These are phyloP conservation scores for Leptosomus discolor DNA, from an alignment of 2,113 vertebrate species.

Conservation along the genomic window DNA sequence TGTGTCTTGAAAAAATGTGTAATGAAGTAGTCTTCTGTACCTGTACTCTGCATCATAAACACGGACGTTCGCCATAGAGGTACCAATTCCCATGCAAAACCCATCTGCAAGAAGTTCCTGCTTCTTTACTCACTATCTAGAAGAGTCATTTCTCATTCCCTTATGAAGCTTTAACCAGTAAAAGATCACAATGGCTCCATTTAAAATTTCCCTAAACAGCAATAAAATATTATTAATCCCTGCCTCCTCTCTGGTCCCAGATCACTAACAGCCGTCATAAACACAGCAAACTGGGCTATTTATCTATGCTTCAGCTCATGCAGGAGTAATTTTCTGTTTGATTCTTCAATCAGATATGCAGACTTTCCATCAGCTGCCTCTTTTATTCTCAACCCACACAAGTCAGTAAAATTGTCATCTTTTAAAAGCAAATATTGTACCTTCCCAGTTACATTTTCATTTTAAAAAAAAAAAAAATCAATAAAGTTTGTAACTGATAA, in stretches of 20 bases:
- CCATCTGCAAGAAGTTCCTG: neutral
- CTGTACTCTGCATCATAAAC: neutral
- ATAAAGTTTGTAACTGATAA: slow-evolving; percentile 49
- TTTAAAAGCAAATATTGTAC: slow-evolving; percentile 51
- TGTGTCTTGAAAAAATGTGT: neutral
- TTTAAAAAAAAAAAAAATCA: slow-evolving; percentile 55
- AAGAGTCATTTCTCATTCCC: neutral
- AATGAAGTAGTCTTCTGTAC: neutral
- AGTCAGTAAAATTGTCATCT: slow-evolving; percentile 31
- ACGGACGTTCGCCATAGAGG: neutral
- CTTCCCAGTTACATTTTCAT: slow-evolving; percentile 46
- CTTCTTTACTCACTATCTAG: neutral
- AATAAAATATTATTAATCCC: slow-evolving; percentile 42
- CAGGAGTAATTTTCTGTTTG: slow-evolving; percentile 6
- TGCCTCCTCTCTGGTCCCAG: neutral
- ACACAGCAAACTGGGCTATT: neutral
- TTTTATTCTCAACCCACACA: slow-evolving; percentile 26
- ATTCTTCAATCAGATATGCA: slow-evolving; percentile 24
- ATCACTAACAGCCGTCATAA: slow-evolving; percentile 7
- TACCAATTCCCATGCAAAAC: neutral
- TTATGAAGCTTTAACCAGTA: neutral
- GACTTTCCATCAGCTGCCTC: neutral
- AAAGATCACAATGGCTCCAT: neutral
- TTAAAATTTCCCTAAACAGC: slow-evolving; percentile 32
- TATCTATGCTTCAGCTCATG: neutral